Evolutionary conservation across 2,113 vertebrate species (phyloP).

Genomic region (Merops nubicus): DNA sequence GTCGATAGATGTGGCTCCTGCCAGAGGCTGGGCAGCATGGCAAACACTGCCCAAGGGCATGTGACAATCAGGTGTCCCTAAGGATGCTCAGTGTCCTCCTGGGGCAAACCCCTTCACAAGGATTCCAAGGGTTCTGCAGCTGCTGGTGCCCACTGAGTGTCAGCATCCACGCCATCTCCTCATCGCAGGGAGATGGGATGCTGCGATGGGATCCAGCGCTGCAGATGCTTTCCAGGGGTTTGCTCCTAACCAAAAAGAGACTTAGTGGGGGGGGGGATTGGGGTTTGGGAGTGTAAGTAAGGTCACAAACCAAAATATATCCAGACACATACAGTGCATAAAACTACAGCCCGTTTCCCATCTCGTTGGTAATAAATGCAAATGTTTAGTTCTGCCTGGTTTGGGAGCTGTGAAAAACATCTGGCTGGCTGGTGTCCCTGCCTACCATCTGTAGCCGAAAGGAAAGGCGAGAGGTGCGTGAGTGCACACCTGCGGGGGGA

Average conservation of each 20-base stretch:
- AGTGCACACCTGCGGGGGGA: background rate
- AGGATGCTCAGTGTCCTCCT: background rate
- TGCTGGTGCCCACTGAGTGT: background rate
- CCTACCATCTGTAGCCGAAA: slow-evolving; percentile 71
- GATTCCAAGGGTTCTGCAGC: background rate
- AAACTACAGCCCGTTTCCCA: slow-evolving; percentile 81
- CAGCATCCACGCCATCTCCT: fast-evolving
- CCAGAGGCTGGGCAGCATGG: background rate
- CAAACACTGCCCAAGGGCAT: background rate
- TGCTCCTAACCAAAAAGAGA: background rate
- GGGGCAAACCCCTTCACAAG: background rate
- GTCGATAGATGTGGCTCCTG: background rate
- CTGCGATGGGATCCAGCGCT: background rate
- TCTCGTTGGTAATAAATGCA: slow-evolving; percentile 87
- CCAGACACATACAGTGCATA: slow-evolving; percentile 76
- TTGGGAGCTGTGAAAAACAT: slow-evolving; percentile 82
- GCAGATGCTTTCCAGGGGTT: background rate
- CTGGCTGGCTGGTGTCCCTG: slow-evolving; percentile 76
- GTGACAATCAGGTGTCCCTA: background rate
- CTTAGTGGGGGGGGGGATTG: background rate
- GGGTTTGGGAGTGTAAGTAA: background rate
- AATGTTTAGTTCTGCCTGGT: slow-evolving; percentile 85
- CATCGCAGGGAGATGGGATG: background rate
- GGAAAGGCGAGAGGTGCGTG: background rate
- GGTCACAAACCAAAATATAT: slow-evolving; percentile 71